Evolutionary conservation across 2,797 vertebrate genomes (phyloP), one percentile per base, ranked within the genome.

Genomic region (Kryptolebias ocellatus): DNA sequence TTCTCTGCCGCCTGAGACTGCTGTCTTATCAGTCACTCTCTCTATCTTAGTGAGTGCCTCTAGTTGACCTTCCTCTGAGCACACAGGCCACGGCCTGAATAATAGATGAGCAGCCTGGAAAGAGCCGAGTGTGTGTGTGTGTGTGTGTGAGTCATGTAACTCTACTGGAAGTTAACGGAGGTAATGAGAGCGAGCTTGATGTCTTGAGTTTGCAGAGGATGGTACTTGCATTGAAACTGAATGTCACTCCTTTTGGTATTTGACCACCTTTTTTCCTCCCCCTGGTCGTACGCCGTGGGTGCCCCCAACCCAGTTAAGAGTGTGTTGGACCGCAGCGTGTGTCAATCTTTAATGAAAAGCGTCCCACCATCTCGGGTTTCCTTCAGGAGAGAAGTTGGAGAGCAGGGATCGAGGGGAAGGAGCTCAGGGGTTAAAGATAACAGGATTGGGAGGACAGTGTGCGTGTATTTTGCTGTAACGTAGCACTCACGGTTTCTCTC

Each of bases 291-390:
- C 10, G n/a, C 0, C 5, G 11, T 27, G 34, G 53, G 17, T 29
- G 37, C 37, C 52, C 51, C n/a, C 16, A 5, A 52, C 6, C 8
- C n/a, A 39, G 54, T 27, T 50, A 69, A 75, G 69, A 63, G 56
- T 78, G 50, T 72, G 63, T 71, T 15, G 52, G 64, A 64, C 76
- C 39, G 74, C 81, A 71, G 45, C 73, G 80, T 61, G 60, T 79
- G 92, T 93, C 90, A 93, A 89, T 92, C 91, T 92, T 93, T 94
- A 90, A 93, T 94, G 93, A 92, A 91, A 91, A 83, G 75, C 59
- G 61, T 87, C 87, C 85, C 76, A 76, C 44, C 50, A 4, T 89
- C 89, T 93, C 91, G 29, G 74, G 88, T 93, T 92, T 90, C 92
- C 74, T 83, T 70, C 44, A 4, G 85, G 74, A 88, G 78, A 78